Percentiles rank a stretch among this genome's conserved stretches.
phyloP scores from a whole-genome alignment of 53 echinoderm and acorn worm genomes.

The Patiria pectinifera region DNA sequence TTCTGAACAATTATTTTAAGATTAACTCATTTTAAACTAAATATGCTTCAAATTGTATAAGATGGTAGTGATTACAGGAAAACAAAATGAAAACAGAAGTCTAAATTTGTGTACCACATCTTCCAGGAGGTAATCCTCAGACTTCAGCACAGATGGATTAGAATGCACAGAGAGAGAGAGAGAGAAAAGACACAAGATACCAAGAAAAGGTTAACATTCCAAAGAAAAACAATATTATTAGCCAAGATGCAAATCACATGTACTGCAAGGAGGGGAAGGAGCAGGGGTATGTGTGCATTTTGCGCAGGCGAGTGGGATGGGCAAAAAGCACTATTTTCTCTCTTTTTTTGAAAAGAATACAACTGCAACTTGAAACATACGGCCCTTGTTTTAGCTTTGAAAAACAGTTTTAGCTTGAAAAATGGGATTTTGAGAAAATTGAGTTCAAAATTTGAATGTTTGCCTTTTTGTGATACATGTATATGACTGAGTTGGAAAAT shows the following conservation, averaged over 20 bases:
- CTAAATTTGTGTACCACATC: slow-evolving; percentile 58
- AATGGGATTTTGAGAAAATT: too few relatives aligned
- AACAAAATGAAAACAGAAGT: slow-evolving; percentile 16
- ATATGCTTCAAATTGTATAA: background rate
- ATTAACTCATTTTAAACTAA: background rate
- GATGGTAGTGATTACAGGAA: background rate
- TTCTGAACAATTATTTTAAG: background rate
- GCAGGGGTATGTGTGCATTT: background rate
- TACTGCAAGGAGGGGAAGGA: background rate
- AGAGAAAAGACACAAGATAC: slow-evolving; percentile 30
- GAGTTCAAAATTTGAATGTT: too few relatives aligned
- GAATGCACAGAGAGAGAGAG: slow-evolving; percentile 27
- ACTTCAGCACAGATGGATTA: slow-evolving; percentile 53
- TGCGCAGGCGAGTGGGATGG: too few relatives aligned
- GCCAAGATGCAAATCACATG: slow-evolving; percentile 34
- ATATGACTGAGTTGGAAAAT: too few relatives aligned
- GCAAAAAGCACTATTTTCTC: too few relatives aligned
- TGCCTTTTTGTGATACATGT: too few relatives aligned
- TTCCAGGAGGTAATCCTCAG: slow-evolving; percentile 38
- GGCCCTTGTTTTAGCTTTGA: too few relatives aligned
- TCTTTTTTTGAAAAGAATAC: too few relatives aligned
- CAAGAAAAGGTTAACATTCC: slow-evolving; percentile 45
- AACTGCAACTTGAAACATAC: too few relatives aligned
- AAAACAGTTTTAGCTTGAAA: too few relatives aligned
- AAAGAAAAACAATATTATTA: slow-evolving; percentile 21